These are phyloP conservation scores for Antechinus flavipes DNA, from an alignment of 2,113 vertebrate species.

Conservation along the genomic window DNA sequence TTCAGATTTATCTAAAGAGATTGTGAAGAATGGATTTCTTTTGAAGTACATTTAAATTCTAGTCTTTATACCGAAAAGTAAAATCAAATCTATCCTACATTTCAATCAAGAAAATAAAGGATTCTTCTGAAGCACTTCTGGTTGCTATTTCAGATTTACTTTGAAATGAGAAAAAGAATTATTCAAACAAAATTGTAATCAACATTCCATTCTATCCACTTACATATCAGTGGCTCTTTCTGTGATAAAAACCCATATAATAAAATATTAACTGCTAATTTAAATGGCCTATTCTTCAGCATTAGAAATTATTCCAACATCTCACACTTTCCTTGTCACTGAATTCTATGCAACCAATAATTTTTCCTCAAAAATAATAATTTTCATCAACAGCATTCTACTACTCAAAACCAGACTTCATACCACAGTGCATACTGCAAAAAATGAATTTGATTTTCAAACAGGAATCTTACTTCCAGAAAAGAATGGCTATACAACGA, in stretches of 20 bases:
- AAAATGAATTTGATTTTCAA: neutral
- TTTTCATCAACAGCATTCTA: neutral
- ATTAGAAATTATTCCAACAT: neutral
- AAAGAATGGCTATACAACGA: neutral
- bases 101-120: neutral
- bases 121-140: neutral
- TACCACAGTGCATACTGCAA: neutral
- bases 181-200: neutral
- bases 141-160: neutral
- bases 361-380: neutral
- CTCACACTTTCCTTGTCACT: neutral
- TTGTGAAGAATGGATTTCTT: accelerated
- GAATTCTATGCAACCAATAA: neutral
- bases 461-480: neutral
- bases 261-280: neutral
- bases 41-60: accelerated
- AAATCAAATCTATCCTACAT: neutral
- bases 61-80: neutral
- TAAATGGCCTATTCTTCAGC: neutral
- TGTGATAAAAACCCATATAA: neutral
- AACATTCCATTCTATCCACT: neutral
- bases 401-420: neutral
- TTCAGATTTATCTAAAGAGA: neutral
- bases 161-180: neutral
- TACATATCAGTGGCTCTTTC: neutral